phyloP scores from a whole-genome alignment of 2,888 invertebrate species.

The Dolomedes plantarius region DNA sequence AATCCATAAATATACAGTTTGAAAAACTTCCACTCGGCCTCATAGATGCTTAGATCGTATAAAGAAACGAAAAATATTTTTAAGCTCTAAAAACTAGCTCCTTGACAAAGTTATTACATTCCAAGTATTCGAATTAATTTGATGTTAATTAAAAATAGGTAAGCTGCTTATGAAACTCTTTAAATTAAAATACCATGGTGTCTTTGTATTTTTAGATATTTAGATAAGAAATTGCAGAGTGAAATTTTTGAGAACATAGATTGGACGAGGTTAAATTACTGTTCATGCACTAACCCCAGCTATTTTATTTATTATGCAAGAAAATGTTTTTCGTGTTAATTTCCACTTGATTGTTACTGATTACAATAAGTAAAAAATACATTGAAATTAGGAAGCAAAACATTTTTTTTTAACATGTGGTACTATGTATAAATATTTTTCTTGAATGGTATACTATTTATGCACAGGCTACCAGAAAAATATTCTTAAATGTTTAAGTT shows the following conservation, averaged over 20 bases:
- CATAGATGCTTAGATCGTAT: not conserved
- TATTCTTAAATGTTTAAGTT: too few relatives aligned
- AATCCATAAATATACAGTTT: conserved; percentile 29
- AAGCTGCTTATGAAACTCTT: not conserved
- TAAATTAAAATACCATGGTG: not conserved
- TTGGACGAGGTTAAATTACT: too few relatives aligned
- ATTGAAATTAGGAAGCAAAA: too few relatives aligned
- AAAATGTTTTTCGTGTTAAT: too few relatives aligned
- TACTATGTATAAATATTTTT: too few relatives aligned
- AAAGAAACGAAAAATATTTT: not conserved
- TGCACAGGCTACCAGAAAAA: too few relatives aligned
- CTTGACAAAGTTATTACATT: not conserved
- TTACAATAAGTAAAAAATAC: too few relatives aligned
- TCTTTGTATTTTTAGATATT: not conserved
- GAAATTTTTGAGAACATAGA: not conserved
- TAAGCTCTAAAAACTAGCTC: not conserved
- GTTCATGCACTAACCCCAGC: too few relatives aligned
- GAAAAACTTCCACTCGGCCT: not conserved
- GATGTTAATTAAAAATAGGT: conserved; percentile 16
- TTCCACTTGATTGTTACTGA: too few relatives aligned
- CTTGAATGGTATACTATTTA: too few relatives aligned
- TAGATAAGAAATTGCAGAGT: not conserved
- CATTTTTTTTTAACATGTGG: too few relatives aligned
- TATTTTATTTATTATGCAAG: too few relatives aligned
- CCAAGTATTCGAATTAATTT: conserved; percentile 3